A percentile compares a stretch with the other conserved stretches of the same genome.
phyloP scores from a whole-genome alignment of 2,888 invertebrate genomes.

The Mesorhabditis spiculigera region DNA sequence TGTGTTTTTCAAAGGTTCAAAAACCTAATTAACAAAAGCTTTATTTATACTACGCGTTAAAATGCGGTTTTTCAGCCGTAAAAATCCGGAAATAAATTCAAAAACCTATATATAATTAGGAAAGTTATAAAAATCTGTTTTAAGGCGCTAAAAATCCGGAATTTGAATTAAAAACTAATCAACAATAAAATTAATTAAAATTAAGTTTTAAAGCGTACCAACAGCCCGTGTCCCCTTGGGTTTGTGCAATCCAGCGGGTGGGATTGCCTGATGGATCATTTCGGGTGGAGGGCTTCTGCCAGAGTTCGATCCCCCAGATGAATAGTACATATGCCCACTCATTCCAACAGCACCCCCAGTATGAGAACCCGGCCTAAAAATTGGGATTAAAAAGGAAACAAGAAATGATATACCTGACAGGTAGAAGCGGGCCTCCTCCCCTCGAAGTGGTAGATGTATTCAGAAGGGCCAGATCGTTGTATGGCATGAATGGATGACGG shows the following conservation, averaged over 20 bases:
- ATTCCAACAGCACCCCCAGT: constrained; percentile 2
- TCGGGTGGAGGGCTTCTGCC: constrained; percentile 40
- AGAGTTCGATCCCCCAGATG: constrained; percentile 42
- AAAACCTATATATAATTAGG: too few relatives aligned
- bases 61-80: too few relatives aligned
- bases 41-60: too few relatives aligned
- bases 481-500: constrained; percentile 18
- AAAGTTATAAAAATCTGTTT: too few relatives aligned
- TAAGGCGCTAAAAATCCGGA: too few relatives aligned
- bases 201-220: neutral
- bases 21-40: too few relatives aligned
- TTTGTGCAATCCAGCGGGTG: constrained; percentile 31
- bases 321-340: constrained; percentile 35
- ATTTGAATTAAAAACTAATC: too few relatives aligned
- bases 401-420: neutral
- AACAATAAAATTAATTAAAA: too few relatives aligned
- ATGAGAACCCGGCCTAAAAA: neutral
- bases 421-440: neutral
- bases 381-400: neutral
- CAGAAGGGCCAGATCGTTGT: constrained; percentile 15
- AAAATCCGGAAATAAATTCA: too few relatives aligned
- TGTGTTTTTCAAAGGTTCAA: too few relatives aligned
- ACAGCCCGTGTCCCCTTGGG: constrained; percentile 25
- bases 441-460: neutral
- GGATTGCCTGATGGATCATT: constrained; percentile 31